Base-by-base conservation (phyloP, 2,888 invertebrate species). In the Cantharis rufa region DNA sequence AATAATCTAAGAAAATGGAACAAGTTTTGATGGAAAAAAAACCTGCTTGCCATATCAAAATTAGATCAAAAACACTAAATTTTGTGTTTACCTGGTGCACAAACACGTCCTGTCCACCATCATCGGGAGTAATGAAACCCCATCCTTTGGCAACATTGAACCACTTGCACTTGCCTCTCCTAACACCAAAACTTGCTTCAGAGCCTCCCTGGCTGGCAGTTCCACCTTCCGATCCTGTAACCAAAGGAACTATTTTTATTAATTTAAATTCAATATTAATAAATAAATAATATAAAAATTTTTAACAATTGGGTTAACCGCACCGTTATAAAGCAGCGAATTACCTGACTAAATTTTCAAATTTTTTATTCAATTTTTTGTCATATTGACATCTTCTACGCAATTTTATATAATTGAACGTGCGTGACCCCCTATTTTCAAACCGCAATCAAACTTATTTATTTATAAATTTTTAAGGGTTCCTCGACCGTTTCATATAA, bases 121-220 rank as follows among this genome's bases (percentile, higher is more conserved):
- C 96, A 84, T 95, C 94, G 68, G 96, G 96, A 80, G 96, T 96
- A 86, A 97, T 94, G 89, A 97, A 97, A 80, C 97, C 97, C 95
- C 96, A 97, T 79, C 97, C 97, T 89, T 97, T 97, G 83, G 95
- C 95, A 80, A 97, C 96, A 89, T 97, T 97, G 89, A 97, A 97
- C 97, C 97, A 97, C 90, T 97, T 97, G 90, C 96, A 97, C 87
- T 93, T 92, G 78, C 96, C 96, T 86, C 92, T 90, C 81, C 94
- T 91, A 83, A 92, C 90, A 83, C 92, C 92, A 80, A 90, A 91
- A 81, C 89, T 90, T 80, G 90, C 91, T 79, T 87, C 87, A 28
- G 86, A 84, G 78, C 87, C 86, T 82, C 86, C 86, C 84, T 88
- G 86, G 83, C 88, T 88, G 71, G 87, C 88, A 83, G 86, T 88